Base-by-base conservation (phyloP, 2,113 vertebrate species). In the Plecotus auritus region DNA sequence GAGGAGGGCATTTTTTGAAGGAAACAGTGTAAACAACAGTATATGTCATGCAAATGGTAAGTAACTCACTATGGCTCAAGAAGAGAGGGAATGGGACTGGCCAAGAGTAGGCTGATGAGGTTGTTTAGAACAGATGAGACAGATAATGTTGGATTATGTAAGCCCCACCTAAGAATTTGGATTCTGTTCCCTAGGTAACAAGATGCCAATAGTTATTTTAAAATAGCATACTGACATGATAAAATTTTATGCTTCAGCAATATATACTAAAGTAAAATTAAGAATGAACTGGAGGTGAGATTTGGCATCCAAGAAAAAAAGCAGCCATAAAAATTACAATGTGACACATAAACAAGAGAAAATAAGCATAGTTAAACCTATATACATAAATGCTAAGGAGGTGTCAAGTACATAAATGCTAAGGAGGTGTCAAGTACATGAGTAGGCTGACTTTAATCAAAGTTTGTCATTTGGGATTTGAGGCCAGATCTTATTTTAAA, bases 251-350 rank as follows among this genome's bases (percentile, higher is more conserved):
- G n/a, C 16, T 88, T 82, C 69, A 84, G 54, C 81, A 76, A 32
- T 88, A 74, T 18, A 47, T 67, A 81, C 40, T 56, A 54, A 93
- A 69, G n/a, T 59, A 30, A 14, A 54, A 32, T 70, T 22, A 77
- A 91, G 72, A 74, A 70, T 88, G 32, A 64, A 73, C 17, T 30
- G n/a, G 59, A 40, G 20, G 28, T 59, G 13, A 91, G 22, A 88
- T 66, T 91, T 45, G 66, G 56, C 28, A 47, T n/a, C 72, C 69
- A 84, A 91, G 51, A 90, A 92, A 95, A 95, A 95, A 90, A 81
- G 9, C 32, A 91, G 35, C 77, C 13, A 37, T 16, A 42, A 83
- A 91, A 35, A 72, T 70, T 80, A 94, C 17, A 96, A 10, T 9
- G 28, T 3, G 5, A n/a, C 54, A 82, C 2, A 22, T 40, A 66